Conservation (phyloP, 2,113 vertebrate genomes). For the Neodon shergylaensis region DNA sequence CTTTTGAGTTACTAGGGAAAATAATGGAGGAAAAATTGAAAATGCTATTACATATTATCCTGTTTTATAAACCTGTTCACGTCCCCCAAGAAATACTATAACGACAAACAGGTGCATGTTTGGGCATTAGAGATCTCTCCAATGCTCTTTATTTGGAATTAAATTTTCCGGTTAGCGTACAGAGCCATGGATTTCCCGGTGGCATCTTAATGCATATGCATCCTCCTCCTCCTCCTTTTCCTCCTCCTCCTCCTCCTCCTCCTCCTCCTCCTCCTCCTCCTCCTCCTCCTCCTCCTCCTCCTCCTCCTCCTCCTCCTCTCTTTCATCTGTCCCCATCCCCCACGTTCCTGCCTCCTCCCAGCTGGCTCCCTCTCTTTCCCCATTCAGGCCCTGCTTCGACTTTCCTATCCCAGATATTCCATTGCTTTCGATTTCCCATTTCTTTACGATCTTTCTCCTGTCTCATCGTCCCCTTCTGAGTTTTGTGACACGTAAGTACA, state of each 20-base stretch:
- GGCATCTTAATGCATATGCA: background rate
- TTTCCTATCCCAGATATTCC: background rate
- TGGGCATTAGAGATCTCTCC: background rate
- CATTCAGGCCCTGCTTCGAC: background rate
- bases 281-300: too few species aligned
- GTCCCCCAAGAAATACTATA: background rate
- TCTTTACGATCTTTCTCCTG: background rate
- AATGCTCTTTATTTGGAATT: background rate
- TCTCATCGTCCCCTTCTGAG: background rate
- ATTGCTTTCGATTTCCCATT: too few species aligned
- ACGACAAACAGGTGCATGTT: conserved; percentile 28
- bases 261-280: too few species aligned
- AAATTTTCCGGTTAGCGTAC: background rate
- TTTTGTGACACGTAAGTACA: background rate
- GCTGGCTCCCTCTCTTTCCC: background rate
- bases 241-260: too few species aligned
- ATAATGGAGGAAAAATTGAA: background rate
- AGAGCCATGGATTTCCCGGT: background rate
- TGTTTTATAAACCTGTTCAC: conserved; percentile 33
- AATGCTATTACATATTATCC: background rate
- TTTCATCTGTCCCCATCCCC: too few species aligned
- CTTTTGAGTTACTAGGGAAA: conserved; percentile 38
- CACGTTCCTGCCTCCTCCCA: background rate
- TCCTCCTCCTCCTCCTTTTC: too few species aligned
- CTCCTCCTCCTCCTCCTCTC: too few species aligned